These are phyloP conservation scores for Phyllotis vaccarum DNA, from an alignment of 2,797 vertebrate genomes.

Conservation along the genomic window DNA sequence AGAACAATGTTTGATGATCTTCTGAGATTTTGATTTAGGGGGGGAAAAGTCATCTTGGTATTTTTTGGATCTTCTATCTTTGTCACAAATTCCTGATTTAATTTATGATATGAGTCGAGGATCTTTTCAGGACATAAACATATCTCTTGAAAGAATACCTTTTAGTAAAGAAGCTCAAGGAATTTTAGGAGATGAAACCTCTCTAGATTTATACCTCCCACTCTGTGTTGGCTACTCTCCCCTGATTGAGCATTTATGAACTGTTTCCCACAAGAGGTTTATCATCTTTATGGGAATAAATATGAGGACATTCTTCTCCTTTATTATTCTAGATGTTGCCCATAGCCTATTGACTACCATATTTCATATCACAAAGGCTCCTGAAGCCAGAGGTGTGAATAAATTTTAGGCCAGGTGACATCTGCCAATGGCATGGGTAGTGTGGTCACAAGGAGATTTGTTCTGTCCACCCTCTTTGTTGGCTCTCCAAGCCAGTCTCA, in stretches of 20 bases:
- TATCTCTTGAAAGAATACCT: conserved; percentile 58
- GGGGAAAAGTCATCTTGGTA: background rate
- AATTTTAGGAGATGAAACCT: conserved; percentile 53
- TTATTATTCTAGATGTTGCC: conserved; percentile 54
- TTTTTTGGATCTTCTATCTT: conserved; percentile 36
- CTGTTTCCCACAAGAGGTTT: conserved; percentile 30
- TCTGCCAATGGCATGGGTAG: background rate
- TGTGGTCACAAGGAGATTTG: background rate
- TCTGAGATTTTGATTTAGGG: background rate
- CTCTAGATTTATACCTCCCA: conserved; percentile 41
- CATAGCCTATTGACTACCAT: conserved; percentile 34
- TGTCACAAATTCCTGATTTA: conserved; percentile 59
- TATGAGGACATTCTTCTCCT: background rate
- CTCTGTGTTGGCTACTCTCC: conserved; percentile 23
- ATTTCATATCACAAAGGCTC: conserved; percentile 59
- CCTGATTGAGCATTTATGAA: conserved; percentile 50
- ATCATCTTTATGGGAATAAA: conserved; percentile 57
- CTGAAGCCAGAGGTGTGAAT: conserved; percentile 49
- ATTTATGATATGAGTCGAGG: conserved; percentile 51
- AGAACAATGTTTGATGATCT: background rate
- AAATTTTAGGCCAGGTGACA: conserved; percentile 28
- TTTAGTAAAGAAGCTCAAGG: conserved; percentile 40
- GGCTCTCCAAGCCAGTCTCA: background rate
- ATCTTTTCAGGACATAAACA: conserved; percentile 25
- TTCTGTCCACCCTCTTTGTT: background rate